Base-by-base conservation (phyloP, 2,888 invertebrate species). In the Limnephilus rhombicus region DNA sequence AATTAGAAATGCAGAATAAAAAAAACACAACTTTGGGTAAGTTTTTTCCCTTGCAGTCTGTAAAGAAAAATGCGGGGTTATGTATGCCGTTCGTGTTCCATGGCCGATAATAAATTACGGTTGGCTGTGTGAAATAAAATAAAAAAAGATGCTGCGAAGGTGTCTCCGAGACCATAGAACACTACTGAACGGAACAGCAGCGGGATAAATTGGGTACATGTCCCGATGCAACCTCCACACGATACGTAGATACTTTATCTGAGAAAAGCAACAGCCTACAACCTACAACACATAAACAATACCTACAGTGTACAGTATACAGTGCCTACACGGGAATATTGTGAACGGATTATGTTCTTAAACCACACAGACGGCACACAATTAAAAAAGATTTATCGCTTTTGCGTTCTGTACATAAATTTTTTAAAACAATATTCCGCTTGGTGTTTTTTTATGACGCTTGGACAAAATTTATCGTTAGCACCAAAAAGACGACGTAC, bases 91-190 rank as follows among this genome's bases (percentile, higher is more conserved):
- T 68, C 24, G 68, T 68, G 68, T 68, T 68, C 68, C 68, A 45
- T 34, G 87, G 80, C 13, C 89, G 82, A 88, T 88, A 89, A 92
- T 92, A 92, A 92, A 92, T 92, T 92, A 92, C 88, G 34, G 83
- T 31, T 45, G 53, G 86, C 83, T 91, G 92, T 91, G 91, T 88
- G 81, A 92, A 88, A 92, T 92, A 92, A 68, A 68, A 53, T 81
- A 90, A 92, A 91, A 91, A 80, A 90, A 87, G 88, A 29, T 45
- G 83, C 41, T 86, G 41, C 49, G 86, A 45, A 89, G 88, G 88
- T 89, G 88, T 89, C 88, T 80, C 80, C 88, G 88, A 49, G 68
- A 24, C n/a, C 88, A 80, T 37, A 37, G 68, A 80, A 80, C 88
- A 89, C 80, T 80, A 80, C 88, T n/a, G 88, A 18, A 31, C 88